Percentiles rank a stretch among this genome's conserved stretches.
These are phyloP conservation scores for Ranitomeya imitator DNA, from an alignment of 2,113 vertebrate genomes.

Conservation along the genomic window DNA sequence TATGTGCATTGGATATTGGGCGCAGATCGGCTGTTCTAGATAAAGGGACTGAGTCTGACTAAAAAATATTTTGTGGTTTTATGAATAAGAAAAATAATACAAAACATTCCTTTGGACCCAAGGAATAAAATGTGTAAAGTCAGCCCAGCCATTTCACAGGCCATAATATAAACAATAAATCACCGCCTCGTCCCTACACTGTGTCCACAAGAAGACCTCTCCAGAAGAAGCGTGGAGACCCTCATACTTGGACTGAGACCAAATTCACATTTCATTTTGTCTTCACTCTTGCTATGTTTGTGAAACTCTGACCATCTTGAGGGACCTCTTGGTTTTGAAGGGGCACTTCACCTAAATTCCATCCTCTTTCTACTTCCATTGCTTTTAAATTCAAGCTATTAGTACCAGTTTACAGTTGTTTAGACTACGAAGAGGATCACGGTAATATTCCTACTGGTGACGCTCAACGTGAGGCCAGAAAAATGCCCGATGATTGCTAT, in stretches of 20 bases:
- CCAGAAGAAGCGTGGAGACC: background rate
- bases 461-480: background rate
- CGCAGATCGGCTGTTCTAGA: background rate
- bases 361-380: background rate
- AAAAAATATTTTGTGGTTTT: constrained; percentile 16
- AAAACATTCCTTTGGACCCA: background rate
- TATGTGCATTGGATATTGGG: background rate
- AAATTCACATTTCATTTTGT: constrained; percentile 4
- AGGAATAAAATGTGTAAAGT: background rate
- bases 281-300: background rate
- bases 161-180: constrained; percentile 11
- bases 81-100: background rate
- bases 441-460: background rate
- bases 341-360: background rate
- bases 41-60: background rate
- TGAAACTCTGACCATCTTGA: background rate
- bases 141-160: background rate
- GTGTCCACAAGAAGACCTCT: background rate
- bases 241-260: background rate
- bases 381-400: background rate
- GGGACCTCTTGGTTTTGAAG: background rate
- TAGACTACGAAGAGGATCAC: background rate
- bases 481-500: too few species aligned
- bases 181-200: background rate
- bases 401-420: background rate